These are phyloP conservation scores for Porites divaricata DNA, from an alignment of 92 coral and sea anemone genomes.

Conservation along the genomic window DNA sequence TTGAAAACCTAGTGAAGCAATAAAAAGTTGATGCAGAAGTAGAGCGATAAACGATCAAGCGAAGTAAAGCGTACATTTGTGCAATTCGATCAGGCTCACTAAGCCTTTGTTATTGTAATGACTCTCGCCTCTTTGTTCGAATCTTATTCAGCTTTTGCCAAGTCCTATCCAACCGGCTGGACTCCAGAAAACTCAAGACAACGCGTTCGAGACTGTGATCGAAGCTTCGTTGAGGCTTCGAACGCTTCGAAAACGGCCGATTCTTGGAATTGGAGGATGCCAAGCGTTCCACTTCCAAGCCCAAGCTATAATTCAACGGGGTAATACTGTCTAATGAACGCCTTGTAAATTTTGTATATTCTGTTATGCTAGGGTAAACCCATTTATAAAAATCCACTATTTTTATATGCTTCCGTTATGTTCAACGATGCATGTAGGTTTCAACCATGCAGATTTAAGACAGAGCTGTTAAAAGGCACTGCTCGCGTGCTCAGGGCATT, in stretches of 20 bases:
- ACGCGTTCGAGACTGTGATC: conserved; percentile 67
- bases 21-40: conserved; percentile 14
- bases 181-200: conserved; percentile 54
- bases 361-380: conserved; percentile 32
- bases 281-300: conserved; percentile 98
- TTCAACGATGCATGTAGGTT: conserved; percentile 35
- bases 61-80: conserved; percentile 53
- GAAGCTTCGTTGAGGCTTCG: conserved; percentile 79
- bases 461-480: conserved; percentile 14
- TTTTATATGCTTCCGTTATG: conserved; percentile 33
- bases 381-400: conserved; percentile 1
- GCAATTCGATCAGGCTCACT: conserved; percentile 54
- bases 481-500: conserved; percentile 28
- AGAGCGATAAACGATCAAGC: conserved; percentile 28
- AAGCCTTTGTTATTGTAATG: conserved; percentile 90
- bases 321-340: conserved; percentile 74
- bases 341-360: conserved; percentile 71
- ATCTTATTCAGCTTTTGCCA: conserved; percentile 74
- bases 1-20: conserved; percentile 2
- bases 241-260: conserved; percentile 87
- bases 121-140: conserved; percentile 64
- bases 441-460: conserved; percentile 19
- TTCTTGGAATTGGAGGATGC: conserved; percentile 91
- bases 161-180: conserved; percentile 71
- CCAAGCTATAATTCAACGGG: conserved; percentile 97